A percentile compares a stretch with the other conserved stretches of the same genome.
phyloP scores from a whole-genome alignment of 2,113 vertebrate species.

The Albula glossodonta region DNA sequence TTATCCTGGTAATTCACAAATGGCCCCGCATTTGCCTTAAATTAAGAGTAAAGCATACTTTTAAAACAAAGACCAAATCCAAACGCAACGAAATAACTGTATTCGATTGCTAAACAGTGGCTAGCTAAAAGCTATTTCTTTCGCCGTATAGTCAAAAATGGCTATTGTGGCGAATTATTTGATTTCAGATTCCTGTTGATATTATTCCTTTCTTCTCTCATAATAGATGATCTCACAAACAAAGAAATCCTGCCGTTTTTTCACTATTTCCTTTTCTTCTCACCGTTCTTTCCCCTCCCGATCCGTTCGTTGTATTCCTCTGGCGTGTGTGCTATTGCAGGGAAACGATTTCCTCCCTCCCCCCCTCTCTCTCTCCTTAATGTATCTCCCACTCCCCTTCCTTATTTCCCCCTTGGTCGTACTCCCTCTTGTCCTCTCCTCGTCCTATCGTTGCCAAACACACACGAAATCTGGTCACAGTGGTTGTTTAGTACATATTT shows the following conservation, averaged over 20 bases:
- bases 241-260: conserved; percentile 46
- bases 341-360: conserved; percentile 65
- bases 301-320: conserved; percentile 60
- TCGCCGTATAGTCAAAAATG: conserved; percentile 46
- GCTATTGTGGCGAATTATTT: conserved; percentile 60
- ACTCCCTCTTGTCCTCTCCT: conserved; percentile 36
- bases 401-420: conserved; percentile 61
- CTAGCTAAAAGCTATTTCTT: conserved; percentile 45
- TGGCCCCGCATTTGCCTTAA: conserved; percentile 14
- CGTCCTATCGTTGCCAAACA: not conserved
- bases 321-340: conserved; percentile 70
- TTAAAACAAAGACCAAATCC: conserved; percentile 55
- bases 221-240: conserved; percentile 42
- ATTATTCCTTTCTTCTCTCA: conserved; percentile 56
- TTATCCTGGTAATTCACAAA: conserved; percentile 48
- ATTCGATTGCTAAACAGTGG: conserved; percentile 56
- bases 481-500: not conserved
- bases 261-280: conserved; percentile 56
- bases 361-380: conserved; percentile 40
- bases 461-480: not conserved
- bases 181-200: conserved; percentile 61
- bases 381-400: conserved; percentile 52
- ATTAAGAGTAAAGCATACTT: conserved; percentile 32
- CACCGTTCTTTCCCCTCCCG: conserved; percentile 44
- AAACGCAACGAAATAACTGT: conserved; percentile 58